Base-by-base conservation (phyloP, 1,140 invertebrate species). In the Oedothorax gibbosus region DNA sequence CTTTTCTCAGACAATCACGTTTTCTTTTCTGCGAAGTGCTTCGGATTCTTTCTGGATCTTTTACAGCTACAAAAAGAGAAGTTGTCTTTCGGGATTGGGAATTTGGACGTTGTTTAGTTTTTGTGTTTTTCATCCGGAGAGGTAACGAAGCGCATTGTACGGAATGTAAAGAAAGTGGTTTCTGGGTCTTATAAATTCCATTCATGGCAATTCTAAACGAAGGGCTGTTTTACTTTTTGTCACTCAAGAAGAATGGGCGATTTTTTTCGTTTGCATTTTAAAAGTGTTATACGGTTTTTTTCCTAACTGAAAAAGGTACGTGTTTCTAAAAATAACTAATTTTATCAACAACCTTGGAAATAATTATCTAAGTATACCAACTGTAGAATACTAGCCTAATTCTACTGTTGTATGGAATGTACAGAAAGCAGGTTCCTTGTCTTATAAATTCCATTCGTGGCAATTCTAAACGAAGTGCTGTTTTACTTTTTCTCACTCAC, bases 1-100 rank as follows among this genome's bases (percentile, higher is more conserved):
- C 7, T 21, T 10, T 20, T 53, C 64, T 50, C 62, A 57, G 66
- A 81, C 78, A 81, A 81, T 81, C 66, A 66, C 49, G 66, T 71
- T 81, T 77, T 65, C 60, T 71, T 21, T 79, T 77, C 35, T 20
- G 35, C 35, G 15, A 73, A 50, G 69, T 56, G 50, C 18, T 35
- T 35, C 12, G 54, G 73, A 51, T 73, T 64, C 68, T 53, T 65
- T 72, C 12, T n/a, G 35, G 35, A 35, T 35, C 35, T 35, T 35
- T 35, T 35, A 35, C 35, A 35, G 35, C 35, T 77, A 53, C 64
- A 54, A 18, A 56, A 20, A 56, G 56, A 79, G 9, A 75, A 79
- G 68, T 68, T 65, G 50, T 51, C 65, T 68, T 66, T 54, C 50
- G 60, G 60, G 18, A 21, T 20, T 21, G 15, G 35, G 35, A 35